Conservation (phyloP, 2,888 invertebrate genomes). For the Cantharis rufa region DNA sequence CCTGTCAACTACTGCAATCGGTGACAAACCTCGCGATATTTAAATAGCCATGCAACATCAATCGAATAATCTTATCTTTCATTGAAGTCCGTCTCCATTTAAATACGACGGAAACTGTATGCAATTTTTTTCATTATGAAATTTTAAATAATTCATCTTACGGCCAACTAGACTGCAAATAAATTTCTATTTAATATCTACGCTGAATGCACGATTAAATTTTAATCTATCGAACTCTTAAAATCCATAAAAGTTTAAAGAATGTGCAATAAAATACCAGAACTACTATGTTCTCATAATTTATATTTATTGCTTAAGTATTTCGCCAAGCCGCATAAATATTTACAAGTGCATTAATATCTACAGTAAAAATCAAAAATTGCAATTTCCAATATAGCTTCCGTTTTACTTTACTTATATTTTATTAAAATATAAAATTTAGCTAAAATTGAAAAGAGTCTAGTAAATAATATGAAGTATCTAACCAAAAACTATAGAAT, state of each 20-base stretch:
- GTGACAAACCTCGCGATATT: constrained; percentile 10
- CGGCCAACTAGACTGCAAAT: background rate
- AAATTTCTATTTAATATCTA: background rate
- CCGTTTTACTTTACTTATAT: background rate
- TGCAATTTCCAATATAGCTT: background rate
- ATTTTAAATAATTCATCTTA: background rate
- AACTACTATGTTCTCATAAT: background rate
- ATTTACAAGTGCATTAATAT: background rate
- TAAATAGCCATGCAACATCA: background rate
- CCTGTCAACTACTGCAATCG: constrained; percentile 10
- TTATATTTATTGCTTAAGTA: background rate
- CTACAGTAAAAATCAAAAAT: background rate
- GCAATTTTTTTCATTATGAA: too few species aligned
- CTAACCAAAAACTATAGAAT: too few species aligned
- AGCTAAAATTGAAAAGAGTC: too few species aligned
- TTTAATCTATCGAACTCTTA: background rate
- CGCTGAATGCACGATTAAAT: background rate
- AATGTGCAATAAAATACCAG: background rate
- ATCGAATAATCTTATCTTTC: background rate
- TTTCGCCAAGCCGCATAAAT: background rate
- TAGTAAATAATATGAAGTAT: too few species aligned
- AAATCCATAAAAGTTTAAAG: background rate
- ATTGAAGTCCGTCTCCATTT: background rate
- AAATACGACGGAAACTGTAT: background rate
- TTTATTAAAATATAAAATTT: background rate